phyloP scores from a whole-genome alignment of 2,888 invertebrate species.

The Pinctada fucata region DNA sequence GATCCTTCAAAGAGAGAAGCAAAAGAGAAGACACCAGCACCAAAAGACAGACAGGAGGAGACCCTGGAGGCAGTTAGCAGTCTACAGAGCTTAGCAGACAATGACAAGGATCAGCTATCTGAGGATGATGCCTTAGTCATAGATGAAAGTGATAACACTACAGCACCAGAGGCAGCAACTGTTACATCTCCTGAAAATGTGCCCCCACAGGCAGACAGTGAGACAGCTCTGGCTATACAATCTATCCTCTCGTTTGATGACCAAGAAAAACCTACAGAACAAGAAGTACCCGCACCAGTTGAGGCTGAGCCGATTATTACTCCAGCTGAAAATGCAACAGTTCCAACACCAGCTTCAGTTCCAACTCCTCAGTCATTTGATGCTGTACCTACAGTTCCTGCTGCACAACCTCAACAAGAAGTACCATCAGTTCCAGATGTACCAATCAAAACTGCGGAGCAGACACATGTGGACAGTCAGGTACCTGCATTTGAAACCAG shows the following conservation, averaged over 20 bases:
- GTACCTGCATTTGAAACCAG: not conserved
- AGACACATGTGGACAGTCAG: not conserved
- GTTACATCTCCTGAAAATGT: constrained; percentile 24
- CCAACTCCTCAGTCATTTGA: not conserved
- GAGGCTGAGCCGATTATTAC: not conserved
- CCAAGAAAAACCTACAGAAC: constrained; percentile 2
- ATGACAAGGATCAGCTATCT: constrained; percentile 17
- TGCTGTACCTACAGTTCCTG: not conserved
- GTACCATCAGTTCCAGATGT: not conserved
- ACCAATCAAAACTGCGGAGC: not conserved
- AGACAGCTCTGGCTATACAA: constrained; percentile 43
- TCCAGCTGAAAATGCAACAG: not conserved
- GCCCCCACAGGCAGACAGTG: constrained; percentile 53
- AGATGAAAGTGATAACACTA: constrained; percentile 49
- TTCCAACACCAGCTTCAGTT: not conserved
- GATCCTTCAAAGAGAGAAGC: constrained; percentile 15
- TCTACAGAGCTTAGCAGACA: constrained; percentile 40
- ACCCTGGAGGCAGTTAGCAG: constrained; percentile 45
- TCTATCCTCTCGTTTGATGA: constrained; percentile 37
- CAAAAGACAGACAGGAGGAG: constrained; percentile 11
- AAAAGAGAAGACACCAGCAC: constrained; percentile 10
- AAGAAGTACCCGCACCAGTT: constrained; percentile 3
- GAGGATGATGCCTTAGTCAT: constrained; percentile 49
- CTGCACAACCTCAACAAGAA: not conserved
- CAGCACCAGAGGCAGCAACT: constrained; percentile 51